Evolutionary conservation across 1,140 invertebrate species (phyloP).

Genomic region (Drosophila burlai): DNA sequence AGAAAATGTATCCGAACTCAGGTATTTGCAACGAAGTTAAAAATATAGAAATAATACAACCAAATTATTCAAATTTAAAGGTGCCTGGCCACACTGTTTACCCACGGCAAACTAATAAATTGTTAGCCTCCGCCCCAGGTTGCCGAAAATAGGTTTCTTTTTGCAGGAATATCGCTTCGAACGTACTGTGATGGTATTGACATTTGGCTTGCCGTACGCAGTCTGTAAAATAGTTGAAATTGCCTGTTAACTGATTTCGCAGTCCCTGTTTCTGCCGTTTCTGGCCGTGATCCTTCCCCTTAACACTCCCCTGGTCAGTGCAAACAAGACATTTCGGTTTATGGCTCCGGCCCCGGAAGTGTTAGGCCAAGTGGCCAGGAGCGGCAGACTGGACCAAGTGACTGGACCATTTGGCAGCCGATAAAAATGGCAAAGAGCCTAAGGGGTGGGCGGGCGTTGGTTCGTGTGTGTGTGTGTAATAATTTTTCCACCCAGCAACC

Average conservation of each 20-base stretch:
- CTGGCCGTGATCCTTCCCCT: not conserved
- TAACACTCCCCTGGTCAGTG: conserved; percentile 22
- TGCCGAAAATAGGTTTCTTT: not conserved
- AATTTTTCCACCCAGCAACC: conserved; percentile 13
- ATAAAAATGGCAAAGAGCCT: conserved; percentile 70
- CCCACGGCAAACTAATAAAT: not conserved
- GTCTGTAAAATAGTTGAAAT: conserved; percentile 78
- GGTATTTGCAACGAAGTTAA: not conserved
- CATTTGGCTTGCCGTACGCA: conserved; percentile 72
- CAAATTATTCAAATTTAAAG: not conserved
- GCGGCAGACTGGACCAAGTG: conserved; percentile 60
- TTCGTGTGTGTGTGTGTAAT: conserved; percentile 18
- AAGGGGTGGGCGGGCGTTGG: conserved; percentile 24
- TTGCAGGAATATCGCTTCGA: not conserved
- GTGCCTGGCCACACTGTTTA: conserved; percentile 2
- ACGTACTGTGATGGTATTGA: conserved; percentile 69
- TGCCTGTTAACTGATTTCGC: conserved; percentile 77
- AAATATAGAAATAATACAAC: too few relatives aligned
- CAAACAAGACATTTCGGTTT: conserved; percentile 60
- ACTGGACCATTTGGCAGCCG: conserved; percentile 74
- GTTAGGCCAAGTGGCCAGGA: conserved; percentile 61
- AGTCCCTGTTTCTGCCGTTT: not conserved
- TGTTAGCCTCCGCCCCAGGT: not conserved
- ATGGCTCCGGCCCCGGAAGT: conserved; percentile 63
- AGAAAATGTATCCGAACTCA: too few relatives aligned